phyloP scores from a whole-genome alignment of 2,888 invertebrate genomes.

The Liodrosophila aerea region DNA sequence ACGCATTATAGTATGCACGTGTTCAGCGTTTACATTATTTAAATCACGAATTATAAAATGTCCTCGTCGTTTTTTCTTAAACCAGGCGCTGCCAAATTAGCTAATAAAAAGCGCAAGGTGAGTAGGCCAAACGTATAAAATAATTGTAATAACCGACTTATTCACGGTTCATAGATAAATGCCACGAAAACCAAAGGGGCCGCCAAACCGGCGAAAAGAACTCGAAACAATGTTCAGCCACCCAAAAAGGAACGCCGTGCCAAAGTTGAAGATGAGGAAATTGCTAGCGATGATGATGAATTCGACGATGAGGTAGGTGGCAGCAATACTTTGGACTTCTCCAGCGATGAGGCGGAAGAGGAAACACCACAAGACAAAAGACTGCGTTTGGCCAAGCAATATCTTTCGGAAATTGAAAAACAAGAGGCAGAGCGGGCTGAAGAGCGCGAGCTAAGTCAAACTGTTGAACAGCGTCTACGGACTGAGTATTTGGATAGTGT shows the following conservation, averaged over 20 bases:
- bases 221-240: conserved; percentile 51
- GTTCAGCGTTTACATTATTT: conserved; percentile 35
- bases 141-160: background rate
- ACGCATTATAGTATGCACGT: conserved; percentile 43
- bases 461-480: conserved; percentile 87
- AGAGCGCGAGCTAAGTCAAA: conserved; percentile 85
- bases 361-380: conserved; percentile 96
- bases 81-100: conserved; percentile 83
- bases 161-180: conserved; percentile 16
- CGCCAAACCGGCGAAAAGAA: conserved; percentile 41
- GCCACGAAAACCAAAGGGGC: conserved; percentile 32
- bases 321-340: conserved; percentile 65
- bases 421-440: conserved; percentile 89
- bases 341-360: conserved; percentile 80
- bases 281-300: conserved; percentile 87
- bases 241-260: conserved; percentile 71
- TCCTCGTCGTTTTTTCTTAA: conserved; percentile 85
- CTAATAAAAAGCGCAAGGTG: conserved; percentile 84
- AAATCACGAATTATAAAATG: conserved; percentile 50
- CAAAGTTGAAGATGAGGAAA: conserved; percentile 84
- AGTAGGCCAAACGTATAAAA: conserved; percentile 2
- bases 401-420: conserved; percentile 92
- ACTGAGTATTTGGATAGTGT: conserved; percentile 93
- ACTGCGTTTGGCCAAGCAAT: conserved; percentile 93
- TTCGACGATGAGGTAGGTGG: conserved; percentile 83